phyloP scores from a whole-genome alignment of 2,888 invertebrate genomes.

The Aleiodes alternator region DNA sequence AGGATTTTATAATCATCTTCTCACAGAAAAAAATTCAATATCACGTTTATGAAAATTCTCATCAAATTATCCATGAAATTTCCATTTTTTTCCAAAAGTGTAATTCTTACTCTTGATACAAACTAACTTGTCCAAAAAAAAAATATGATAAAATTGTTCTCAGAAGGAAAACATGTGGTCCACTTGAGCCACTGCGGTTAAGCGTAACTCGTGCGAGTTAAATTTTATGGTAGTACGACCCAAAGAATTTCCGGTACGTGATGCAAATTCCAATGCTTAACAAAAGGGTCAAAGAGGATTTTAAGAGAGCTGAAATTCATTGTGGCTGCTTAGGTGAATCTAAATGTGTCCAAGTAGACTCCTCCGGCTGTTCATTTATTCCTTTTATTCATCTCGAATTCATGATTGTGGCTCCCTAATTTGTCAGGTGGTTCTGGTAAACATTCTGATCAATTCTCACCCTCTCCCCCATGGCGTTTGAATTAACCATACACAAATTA shows the following conservation, averaged over 20 bases:
- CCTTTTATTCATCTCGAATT: neutral
- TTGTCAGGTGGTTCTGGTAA: constrained; percentile 3
- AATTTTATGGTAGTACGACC: constrained; percentile 3
- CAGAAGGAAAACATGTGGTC: constrained; percentile 25
- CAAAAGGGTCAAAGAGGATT: too few relatives aligned
- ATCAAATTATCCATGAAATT: too few relatives aligned
- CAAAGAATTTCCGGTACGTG: constrained; percentile 15
- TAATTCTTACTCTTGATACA: too few relatives aligned
- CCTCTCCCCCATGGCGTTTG: too few relatives aligned
- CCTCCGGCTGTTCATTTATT: neutral
- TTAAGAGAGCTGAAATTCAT: too few relatives aligned
- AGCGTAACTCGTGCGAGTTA: constrained; percentile 19
- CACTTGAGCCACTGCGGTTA: constrained; percentile 10
- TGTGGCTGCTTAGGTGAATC: neutral
- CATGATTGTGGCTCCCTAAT: neutral
- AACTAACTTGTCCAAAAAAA: neutral
- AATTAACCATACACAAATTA: too few relatives aligned
- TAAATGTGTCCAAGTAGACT: constrained; percentile 11
- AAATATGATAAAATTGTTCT: constrained; percentile 19
- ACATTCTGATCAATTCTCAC: neutral
- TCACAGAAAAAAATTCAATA: too few relatives aligned
- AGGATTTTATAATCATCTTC: too few relatives aligned
- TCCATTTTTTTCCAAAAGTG: too few relatives aligned
- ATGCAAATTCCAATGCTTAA: constrained; percentile 2
- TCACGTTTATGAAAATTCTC: too few relatives aligned